These are phyloP conservation scores for Oostethus manadensis DNA, from an alignment of 2,113 vertebrate species.

Conservation along the genomic window DNA sequence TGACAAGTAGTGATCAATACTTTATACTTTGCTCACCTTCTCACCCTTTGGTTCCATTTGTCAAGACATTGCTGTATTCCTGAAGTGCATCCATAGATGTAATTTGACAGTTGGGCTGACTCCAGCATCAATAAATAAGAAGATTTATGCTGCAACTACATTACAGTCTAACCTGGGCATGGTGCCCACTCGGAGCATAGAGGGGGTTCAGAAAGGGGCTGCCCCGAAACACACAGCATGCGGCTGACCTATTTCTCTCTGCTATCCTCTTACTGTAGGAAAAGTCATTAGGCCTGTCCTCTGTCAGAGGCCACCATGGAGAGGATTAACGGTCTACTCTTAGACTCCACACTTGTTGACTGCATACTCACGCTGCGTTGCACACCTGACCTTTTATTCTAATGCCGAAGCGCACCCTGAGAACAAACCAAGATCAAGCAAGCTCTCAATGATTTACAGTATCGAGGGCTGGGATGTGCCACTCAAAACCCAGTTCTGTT, in stretches of 20 bases:
- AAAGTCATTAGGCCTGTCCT: conserved; percentile 38
- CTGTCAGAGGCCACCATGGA: conserved; percentile 25
- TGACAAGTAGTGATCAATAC: background rate
- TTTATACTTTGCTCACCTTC: conserved; percentile 7
- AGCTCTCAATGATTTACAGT: background rate
- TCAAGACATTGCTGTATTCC: conserved; percentile 21
- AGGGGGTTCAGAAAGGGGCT: conserved; percentile 11
- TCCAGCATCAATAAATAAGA: conserved; percentile 16
- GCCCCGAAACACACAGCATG: background rate
- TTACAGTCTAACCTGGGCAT: conserved; percentile 10
- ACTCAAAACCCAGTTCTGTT: too few relatives aligned
- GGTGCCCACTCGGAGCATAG: conserved; percentile 18
- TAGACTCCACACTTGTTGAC: conserved; percentile 13
- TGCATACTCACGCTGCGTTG: background rate
- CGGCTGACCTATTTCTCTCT: conserved; percentile 38
- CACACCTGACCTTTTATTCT: background rate
- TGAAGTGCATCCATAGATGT: conserved; percentile 8
- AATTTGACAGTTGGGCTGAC: conserved; percentile 12
- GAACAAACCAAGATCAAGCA: background rate
- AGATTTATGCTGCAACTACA: conserved; percentile 18
- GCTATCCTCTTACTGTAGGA: conserved; percentile 51
- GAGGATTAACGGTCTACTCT: conserved; percentile 35
- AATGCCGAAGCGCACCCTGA: background rate
- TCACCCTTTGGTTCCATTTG: background rate
- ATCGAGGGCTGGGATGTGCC: background rate